Evolutionary conservation across 1,140 invertebrate species (phyloP), one percentile per base, ranked within the genome.

Genomic region (Campoletis sonorensis): DNA sequence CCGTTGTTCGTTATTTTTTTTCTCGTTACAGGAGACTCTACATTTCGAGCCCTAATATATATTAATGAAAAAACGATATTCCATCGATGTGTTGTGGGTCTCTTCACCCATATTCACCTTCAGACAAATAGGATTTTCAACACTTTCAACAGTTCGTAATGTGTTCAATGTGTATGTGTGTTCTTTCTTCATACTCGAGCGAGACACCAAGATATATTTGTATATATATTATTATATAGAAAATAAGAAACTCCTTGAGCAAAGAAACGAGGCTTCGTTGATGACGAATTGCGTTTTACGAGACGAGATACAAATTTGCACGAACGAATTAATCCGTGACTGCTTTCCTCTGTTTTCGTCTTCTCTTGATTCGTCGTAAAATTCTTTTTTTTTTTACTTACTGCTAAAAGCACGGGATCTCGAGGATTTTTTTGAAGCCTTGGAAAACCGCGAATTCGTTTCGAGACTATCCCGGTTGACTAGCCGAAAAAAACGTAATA

Each of bases 391-490:
- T 67, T 67, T 67, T 67, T 5, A 79, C 64, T 79, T 49, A 79
- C 33, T 10, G 26, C 40, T 64, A 71, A n/a, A n/a, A 84, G 85
- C 84, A 88, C 84, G 70, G 84, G 83, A 87, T 45, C 79, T 73
- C 40, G 71, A 73, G 71, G 3, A 11, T 21, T 73, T 49, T 21
- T 16, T 18, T 45, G 8, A 11, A 45, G 26, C 33, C 18, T 23
- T 23, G 45, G 33, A 73, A 73, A 71, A 33, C 18, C 4, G 10
- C 33, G 15, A 33, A 71, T 27, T 71, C 3, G 81, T 71, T 81
- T 85, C 51, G 82, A 75, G 79, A 87, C 84, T 87, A 33, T n/a
- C 83, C 71, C 83, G 84, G 84, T 86, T 89, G 87, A 88, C 87
- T 89, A 88, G 87, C 83, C 84, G 77, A 85, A 84, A 86, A 81